Conservation (phyloP, 2,888 invertebrate genomes). For the Zhengitettix transpicula region DNA sequence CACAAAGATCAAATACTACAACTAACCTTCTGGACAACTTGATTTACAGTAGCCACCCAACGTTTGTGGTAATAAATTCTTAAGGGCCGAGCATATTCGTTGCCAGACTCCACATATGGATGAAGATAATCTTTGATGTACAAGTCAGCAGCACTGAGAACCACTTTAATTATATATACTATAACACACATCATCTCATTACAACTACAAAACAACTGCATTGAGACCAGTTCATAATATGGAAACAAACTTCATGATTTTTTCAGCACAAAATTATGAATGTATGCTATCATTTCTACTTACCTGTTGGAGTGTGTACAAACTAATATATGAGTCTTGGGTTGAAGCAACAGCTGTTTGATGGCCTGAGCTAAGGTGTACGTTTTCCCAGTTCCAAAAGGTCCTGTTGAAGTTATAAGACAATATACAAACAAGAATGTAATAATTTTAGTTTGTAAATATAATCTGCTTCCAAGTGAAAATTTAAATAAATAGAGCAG, state of each 20-base stretch:
- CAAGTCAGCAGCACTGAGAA: constrained; percentile 12
- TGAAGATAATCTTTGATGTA: constrained; percentile 48
- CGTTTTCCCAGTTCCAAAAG: constrained; percentile 79
- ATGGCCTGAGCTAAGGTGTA: constrained; percentile 62
- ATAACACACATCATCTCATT: not conserved
- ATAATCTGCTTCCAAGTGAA: no score
- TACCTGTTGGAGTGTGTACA: constrained; percentile 71
- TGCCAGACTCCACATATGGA: constrained; percentile 50
- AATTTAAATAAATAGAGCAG: no score
- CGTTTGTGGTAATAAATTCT: constrained; percentile 66
- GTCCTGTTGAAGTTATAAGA: constrained; percentile 26
- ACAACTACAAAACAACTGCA: not conserved
- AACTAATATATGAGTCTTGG: constrained; percentile 51
- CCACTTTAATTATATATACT: not conserved
- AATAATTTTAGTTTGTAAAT: no score
- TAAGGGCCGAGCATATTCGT: constrained; percentile 48
- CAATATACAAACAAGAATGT: no score
- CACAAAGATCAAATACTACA: constrained; percentile 5
- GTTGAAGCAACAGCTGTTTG: constrained; percentile 44
- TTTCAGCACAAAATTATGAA: not conserved
- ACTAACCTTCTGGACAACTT: constrained; percentile 43
- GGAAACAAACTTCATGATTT: not conserved
- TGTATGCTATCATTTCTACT: not conserved
- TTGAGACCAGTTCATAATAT: not conserved
- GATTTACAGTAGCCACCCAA: constrained; percentile 61